These are phyloP conservation scores for Cossypha caffra DNA, from an alignment of 2,797 vertebrate genomes.

Conservation along the genomic window DNA sequence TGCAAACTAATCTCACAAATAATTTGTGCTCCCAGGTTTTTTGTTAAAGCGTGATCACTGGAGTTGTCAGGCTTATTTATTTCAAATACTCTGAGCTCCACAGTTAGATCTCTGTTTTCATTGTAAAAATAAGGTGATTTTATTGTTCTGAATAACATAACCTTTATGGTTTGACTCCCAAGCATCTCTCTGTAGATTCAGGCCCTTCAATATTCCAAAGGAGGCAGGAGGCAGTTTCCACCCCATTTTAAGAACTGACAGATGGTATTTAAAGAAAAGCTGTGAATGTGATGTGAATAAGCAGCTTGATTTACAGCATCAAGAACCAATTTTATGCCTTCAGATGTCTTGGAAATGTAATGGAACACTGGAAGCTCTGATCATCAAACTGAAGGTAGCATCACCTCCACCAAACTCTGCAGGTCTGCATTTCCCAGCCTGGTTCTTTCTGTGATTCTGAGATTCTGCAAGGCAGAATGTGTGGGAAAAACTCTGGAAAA, in stretches of 20 bases:
- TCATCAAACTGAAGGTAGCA: not conserved
- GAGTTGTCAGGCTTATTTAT: not conserved
- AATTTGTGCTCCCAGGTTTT: not conserved
- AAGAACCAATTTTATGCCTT: not conserved
- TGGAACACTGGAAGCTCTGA: not conserved
- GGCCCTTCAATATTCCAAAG: not conserved
- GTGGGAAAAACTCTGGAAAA: not conserved
- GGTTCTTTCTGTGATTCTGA: not conserved
- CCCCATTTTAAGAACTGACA: not conserved
- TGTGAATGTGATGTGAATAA: not conserved
- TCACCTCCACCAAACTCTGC: not conserved
- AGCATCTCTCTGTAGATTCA: not conserved
- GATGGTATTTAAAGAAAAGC: constrained; percentile 1
- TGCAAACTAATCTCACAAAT: not conserved
- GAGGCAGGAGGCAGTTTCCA: not conserved
- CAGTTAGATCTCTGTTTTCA: not conserved
- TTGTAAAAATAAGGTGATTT: not conserved
- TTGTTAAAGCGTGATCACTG: not conserved
- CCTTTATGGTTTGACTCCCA: not conserved
- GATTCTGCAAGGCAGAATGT: not conserved
- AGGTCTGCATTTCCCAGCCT: not conserved
- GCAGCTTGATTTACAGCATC: not conserved
- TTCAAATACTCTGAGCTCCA: not conserved
- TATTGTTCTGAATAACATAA: not conserved
- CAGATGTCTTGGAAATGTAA: not conserved